Base-by-base conservation (phyloP, 2,113 vertebrate species). In the Oryzias celebensis region DNA sequence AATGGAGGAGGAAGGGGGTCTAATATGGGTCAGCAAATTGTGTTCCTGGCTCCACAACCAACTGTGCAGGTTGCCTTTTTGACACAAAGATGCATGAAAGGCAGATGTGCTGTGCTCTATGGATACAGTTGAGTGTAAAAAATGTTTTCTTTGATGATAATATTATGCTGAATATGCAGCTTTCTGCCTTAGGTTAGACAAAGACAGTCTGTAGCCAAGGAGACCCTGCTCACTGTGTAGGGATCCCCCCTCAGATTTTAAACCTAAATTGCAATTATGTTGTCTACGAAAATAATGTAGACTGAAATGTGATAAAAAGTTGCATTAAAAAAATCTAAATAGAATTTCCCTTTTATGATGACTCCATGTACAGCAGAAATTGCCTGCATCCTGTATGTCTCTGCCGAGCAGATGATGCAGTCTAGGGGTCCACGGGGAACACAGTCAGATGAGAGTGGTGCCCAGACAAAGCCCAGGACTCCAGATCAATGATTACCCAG, bases 401-500 rank as follows among this genome's bases (percentile, higher is more conserved):
- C 78, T 71, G 66, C 57, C 61, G 81, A 82, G 82, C 82, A 86
- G 77, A 85, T 84, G 86, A 87, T 80, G 75, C 49, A 66, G 73
- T 71, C 65, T 50, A 26, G 61, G 73, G 75, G 75, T 73, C 63
- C 83, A 81, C 78, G 60, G 73, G 86, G 82, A 87, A 43, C 46
- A 77, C 67, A 61, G 67, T 78, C 68, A 63, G 80, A 89, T 87
- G 75, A 88, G 78, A 85, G 82, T 79, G 65, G 80, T 73, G 73
- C 80, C 80, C 73, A 79, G 81, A 88, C 86, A 88, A 89, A 87
- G 85, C 75, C 71, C 68, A 45, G 18, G 73, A 63, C 75, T 69
- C 54, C 18, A 57, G 86, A 89, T 90, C 89, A 87, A 90, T 90
- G 81, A 89, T 89, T 87, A 90, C 82, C 62, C 75, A 78, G 89